Base-by-base conservation (phyloP, 1,140 invertebrate species). In the Drosophila pallidifrons region DNA sequence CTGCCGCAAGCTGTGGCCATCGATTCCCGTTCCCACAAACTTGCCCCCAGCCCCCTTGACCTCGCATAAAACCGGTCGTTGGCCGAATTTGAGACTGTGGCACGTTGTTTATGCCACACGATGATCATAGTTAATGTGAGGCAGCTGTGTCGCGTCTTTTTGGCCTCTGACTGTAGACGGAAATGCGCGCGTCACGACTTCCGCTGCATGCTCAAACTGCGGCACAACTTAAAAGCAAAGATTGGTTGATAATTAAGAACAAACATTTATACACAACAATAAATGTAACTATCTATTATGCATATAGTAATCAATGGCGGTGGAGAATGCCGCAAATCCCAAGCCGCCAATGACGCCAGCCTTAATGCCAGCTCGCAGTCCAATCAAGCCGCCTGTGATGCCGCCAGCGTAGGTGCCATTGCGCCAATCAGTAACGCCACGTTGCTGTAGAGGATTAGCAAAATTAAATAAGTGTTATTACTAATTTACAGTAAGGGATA, bases 251-350 rank as follows among this genome's bases (percentile, higher is more conserved):
- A 65, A 75, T 85, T 71, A 83, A 68, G 70, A 82, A 87, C 60
- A 73, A 85, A 76, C 64, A 81, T 79, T 77, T 89, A 87, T 85
- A 77, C 54, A 47, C 70, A 47, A 47, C 69, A 51, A 45, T 76
- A 74, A 13, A 71, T 59, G 6, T 4, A 51, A 49, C 69, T 92
- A 91, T 90, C 92, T 90, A 67, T 77, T 76, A 64, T 91, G 95
- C 96, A 99, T 97, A 89, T 98, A 99, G 93, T 99, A 98, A 92
- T 99, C 98, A 82, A 99, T 99, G 0, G 95, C 95, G 41, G 98
- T 98, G 43, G 98, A 99, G 93, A 99, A 99, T 57, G 96, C 96
- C 68, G 98, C 98, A 95, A 99, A 99, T 32, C 98, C 98, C 52
- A 96, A 96, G 43, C 98, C 98, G 52, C 98, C 98, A 77, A 99